Percentiles rank a stretch among this genome's conserved stretches.
These are phyloP conservation scores for Eidolon dupreanum DNA, from an alignment of 2,797 vertebrate genomes.

Conservation along the genomic window DNA sequence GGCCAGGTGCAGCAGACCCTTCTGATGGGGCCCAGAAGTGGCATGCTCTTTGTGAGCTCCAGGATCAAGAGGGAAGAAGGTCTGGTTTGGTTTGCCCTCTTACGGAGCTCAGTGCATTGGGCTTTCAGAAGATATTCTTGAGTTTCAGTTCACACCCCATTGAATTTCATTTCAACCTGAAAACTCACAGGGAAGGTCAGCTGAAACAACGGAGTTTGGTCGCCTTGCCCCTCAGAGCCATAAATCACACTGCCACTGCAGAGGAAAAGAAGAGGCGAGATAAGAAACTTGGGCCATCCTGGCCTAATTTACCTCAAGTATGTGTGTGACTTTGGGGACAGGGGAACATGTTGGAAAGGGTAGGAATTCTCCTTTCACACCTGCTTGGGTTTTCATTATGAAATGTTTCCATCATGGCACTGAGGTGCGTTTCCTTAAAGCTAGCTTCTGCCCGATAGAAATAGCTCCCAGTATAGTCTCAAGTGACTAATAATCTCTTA, in stretches of 20 bases:
- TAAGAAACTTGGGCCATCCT: not conserved
- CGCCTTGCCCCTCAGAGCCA: not conserved
- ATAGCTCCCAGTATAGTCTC: not conserved
- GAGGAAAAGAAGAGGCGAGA: not conserved
- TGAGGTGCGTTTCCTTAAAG: not conserved
- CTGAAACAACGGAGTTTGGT: constrained; percentile 44
- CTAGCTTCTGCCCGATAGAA: not conserved
- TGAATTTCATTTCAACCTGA: constrained; percentile 63
- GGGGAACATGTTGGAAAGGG: not conserved
- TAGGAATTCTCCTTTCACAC: not conserved
- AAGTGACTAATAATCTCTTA: not conserved
- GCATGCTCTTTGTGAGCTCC: not conserved
- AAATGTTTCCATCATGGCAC: not conserved
- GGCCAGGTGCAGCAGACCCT: not conserved
- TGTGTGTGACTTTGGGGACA: not conserved
- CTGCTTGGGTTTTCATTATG: not conserved
- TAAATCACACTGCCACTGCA: not conserved
- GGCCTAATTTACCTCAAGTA: not conserved
- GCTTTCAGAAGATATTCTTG: constrained; percentile 22
- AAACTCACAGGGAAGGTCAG: constrained; percentile 57
- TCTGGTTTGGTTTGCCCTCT: not conserved
- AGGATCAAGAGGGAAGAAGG: not conserved
- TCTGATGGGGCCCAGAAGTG: not conserved
- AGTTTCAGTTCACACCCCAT: constrained; percentile 63
- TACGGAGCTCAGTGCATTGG: not conserved